phyloP scores from a whole-genome alignment of 2,797 vertebrate genomes.

The Siniperca obscura region DNA sequence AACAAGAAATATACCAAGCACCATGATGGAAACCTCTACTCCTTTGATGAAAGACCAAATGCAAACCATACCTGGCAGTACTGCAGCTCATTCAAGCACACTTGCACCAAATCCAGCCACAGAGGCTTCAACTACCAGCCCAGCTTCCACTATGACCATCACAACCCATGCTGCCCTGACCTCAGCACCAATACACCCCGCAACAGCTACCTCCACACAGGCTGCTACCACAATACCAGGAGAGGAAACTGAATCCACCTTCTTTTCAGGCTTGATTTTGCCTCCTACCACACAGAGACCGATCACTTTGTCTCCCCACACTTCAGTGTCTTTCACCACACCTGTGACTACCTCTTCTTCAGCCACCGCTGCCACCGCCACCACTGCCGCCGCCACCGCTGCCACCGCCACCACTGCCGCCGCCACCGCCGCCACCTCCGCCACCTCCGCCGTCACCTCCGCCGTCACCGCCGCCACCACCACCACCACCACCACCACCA shows the following conservation, averaged over 20 bases:
- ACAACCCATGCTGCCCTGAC: slow-evolving; percentile 17
- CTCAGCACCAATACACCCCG: slow-evolving; percentile 11
- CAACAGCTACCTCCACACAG: slow-evolving; percentile 33
- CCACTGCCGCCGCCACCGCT: not conserved
- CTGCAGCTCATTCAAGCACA: slow-evolving; percentile 24
- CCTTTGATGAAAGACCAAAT: slow-evolving; percentile 32
- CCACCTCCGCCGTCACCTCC: slow-evolving; percentile 14
- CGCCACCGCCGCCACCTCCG: slow-evolving; percentile 19
- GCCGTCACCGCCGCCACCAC: too few relatives aligned
- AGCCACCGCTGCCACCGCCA: slow-evolving; percentile 35
- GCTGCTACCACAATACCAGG: slow-evolving; percentile 37
- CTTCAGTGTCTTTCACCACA: slow-evolving; percentile 39
- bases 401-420: too few relatives aligned
- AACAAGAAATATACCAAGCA: slow-evolving; percentile 18
- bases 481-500: not conserved
- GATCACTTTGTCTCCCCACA: slow-evolving; percentile 24
- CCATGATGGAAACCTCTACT: slow-evolving; percentile 34
- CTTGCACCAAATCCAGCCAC: slow-evolving; percentile 6
- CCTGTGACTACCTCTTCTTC: slow-evolving; percentile 34
- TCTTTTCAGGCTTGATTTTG: slow-evolving; percentile 21
- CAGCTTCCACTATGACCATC: slow-evolving; percentile 17
- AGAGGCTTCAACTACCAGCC: slow-evolving; percentile 34
- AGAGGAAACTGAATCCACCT: slow-evolving; percentile 23
- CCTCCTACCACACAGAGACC: slow-evolving; percentile 47
- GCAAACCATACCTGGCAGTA: slow-evolving; percentile 20